Evolutionary conservation across 2,113 vertebrate genomes (phyloP).

Genomic region (Columbina picui): DNA sequence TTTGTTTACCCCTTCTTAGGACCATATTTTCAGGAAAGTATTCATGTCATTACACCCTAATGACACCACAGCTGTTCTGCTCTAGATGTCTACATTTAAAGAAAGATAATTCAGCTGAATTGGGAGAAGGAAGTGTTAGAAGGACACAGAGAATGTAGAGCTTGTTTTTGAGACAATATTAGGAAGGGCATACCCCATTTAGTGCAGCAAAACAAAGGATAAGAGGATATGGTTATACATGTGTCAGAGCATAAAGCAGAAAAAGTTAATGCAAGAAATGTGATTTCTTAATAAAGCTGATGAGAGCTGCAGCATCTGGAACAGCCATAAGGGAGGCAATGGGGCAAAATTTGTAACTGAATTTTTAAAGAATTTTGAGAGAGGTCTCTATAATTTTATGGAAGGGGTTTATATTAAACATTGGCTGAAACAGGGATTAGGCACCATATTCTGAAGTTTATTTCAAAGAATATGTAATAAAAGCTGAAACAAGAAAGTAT

Average conservation of each 20-base stretch:
- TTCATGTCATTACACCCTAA: neutral
- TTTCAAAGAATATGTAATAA: neutral
- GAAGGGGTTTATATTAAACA: neutral
- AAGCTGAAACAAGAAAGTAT: neutral
- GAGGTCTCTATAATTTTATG: neutral
- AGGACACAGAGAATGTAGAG: neutral
- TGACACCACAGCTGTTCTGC: neutral
- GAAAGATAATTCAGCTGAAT: neutral
- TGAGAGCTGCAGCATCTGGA: neutral
- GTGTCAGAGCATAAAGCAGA: neutral
- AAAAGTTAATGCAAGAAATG: neutral
- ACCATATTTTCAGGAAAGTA: neutral
- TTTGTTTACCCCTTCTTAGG: neutral
- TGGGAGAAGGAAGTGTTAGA: neutral
- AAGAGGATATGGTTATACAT: neutral
- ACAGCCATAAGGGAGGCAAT: neutral
- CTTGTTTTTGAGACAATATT: neutral
- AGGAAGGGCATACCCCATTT: neutral
- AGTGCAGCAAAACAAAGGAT: neutral
- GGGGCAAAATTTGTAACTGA: neutral
- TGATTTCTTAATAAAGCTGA: neutral
- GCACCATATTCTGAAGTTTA: neutral
- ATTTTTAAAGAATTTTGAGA: neutral
- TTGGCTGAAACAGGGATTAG: neutral
- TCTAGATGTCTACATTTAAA: neutral